Base-by-base conservation (phyloP, 1,140 invertebrate species). In the Dreissena rostriformis region DNA sequence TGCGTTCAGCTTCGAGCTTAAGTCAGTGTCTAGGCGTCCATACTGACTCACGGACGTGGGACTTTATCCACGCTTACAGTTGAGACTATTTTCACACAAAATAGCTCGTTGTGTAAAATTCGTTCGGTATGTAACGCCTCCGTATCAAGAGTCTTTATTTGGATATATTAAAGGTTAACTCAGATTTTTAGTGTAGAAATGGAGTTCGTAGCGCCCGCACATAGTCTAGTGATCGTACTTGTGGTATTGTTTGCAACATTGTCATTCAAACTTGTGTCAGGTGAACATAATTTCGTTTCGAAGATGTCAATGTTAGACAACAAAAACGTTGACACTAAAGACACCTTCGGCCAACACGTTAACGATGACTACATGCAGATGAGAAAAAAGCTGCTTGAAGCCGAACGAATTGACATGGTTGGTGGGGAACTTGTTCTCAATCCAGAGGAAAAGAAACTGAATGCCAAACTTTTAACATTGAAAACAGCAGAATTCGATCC, bases 381-480 rank as follows among this genome's bases (percentile, higher is more conserved):
- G 2, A 90, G 95, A 61, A 88, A 92, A 53, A 86, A 91, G 6
- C 28, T 92, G 14, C 10, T 92, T 17, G 57, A 65, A 19, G 72
- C 78, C 8, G 91, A 92, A 82, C 19, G 77, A 8, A 39, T 67
- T 0, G 68, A 84, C 67, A 84, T 84, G 68, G 88, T 95, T 39
- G 95, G 95, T 14, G 95, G 94, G 0, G 91, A 94, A 22, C 90
- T 95, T 14, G 87, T 88, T 0, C 91, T 96, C 0, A 95, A 87
- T 57, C 84, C 91, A 1, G 91, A 94, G 61, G 96, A 97, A 94
- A 76, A 91, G 39, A 84, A 75, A 11, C 96, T 95, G 0, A 96
- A 97, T 89, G 89, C 95, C 14, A 94, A 95, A 24, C 93, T 97
- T 12, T 96, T 97, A 95, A 89, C 91, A 49, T 93, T 94, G 67